phyloP scores from a whole-genome alignment of 2,113 vertebrate genomes.

The Notarius quadriscutis region DNA sequence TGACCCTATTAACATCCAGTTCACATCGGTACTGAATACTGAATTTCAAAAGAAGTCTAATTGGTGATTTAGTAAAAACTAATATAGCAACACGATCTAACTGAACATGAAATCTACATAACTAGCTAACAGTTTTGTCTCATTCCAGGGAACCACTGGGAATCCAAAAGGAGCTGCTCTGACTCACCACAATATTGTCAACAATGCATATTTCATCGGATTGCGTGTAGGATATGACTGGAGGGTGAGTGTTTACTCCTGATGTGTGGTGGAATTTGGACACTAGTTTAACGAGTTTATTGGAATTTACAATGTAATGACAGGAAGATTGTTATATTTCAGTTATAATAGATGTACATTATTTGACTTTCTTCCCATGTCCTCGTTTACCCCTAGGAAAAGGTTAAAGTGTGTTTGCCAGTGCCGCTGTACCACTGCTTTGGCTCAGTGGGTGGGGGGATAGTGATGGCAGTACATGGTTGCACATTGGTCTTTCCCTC shows the following conservation, averaged over 20 bases:
- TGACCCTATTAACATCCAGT: constrained; percentile 93
- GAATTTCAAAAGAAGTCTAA: background rate
- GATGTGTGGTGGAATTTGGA: background rate
- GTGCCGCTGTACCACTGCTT: constrained; percentile 90
- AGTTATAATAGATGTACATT: background rate
- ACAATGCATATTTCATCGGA: constrained; percentile 81
- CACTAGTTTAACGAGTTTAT: background rate
- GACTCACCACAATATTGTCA: constrained; percentile 89
- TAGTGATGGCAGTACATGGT: constrained; percentile 79
- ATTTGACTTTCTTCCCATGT: background rate
- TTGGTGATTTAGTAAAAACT: background rate
- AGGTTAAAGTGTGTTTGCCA: constrained; percentile 69
- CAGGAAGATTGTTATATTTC: no score
- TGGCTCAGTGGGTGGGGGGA: constrained; percentile 80
- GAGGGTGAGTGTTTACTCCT: constrained; percentile 73
- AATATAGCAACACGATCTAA: no score
- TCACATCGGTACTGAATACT: constrained; percentile 83
- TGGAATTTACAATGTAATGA: background rate
- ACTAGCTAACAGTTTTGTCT: constrained; percentile 46
- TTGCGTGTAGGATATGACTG: constrained; percentile 67
- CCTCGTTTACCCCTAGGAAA: constrained; percentile 60
- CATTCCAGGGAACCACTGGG: constrained; percentile 87
- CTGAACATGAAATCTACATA: background rate
- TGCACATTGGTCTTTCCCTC: constrained; percentile 76
- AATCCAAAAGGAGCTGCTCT: constrained; percentile 89